Base-by-base conservation (phyloP, 1,140 invertebrate genomes). In the Anoplophora glabripennis region DNA sequence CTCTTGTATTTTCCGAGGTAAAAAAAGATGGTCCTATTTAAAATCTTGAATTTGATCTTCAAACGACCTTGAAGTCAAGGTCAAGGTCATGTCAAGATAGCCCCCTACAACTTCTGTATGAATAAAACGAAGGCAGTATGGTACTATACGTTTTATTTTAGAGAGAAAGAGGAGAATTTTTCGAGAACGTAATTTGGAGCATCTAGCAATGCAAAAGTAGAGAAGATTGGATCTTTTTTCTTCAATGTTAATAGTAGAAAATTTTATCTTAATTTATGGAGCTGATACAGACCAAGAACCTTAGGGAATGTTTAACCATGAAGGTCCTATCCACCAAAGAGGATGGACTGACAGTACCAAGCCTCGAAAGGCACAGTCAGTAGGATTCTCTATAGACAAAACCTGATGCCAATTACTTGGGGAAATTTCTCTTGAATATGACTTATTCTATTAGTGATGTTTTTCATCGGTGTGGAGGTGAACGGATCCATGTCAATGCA, bases 291-390 rank as follows among this genome's bases (percentile, higher is more conserved):
- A 37, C 48, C 56, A 53, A 15, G 33, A 8, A 12, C 1, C 21
- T 7, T n/a, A n/a, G 34, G 18, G 12, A 14, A 12, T 1, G 2
- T 3, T 9, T 10, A 59, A 53, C 41, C 48, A 59, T 36, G 28
- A 12, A 53, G 57, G 57, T 15, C 57, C 42, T 14, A 9, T 9
- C 41, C 49, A 59, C 49, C 57, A 59, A 4, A 59, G 17, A 9
- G 37, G 28, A 15, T 53, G 18, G 33, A 47, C 42, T 18, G 14
- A 10, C 21, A 40, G 21, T 28, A 21, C 7, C 4, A 64, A n/a
- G 0, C 72, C 70, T 12, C 74, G 56, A 3, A 72, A 74, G 35
- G 72, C 38, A 7, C 67, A 17, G 53, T 76, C 72, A 0, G 73
- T 74, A 7, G 71, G 72, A 62, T 76, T 77, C 3, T 71, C 57